Percentiles rank a stretch among this genome's conserved stretches.
Conservation (phyloP, 2,797 vertebrate species). For the Macropodus opercularis region DNA sequence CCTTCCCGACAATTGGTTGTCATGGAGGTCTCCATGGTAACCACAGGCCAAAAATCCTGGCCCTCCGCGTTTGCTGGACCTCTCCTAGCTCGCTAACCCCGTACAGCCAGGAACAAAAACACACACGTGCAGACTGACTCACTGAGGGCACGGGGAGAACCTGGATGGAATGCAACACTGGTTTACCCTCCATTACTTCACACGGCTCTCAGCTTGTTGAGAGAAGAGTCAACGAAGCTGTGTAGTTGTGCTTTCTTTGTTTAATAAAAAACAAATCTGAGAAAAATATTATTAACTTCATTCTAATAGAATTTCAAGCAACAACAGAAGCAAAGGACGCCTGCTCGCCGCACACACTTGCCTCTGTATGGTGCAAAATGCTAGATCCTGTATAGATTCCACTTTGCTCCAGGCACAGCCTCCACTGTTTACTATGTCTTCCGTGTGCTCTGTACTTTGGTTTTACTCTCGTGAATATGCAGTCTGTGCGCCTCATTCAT, state of each 20-base stretch:
- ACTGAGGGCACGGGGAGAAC: conserved; percentile 17
- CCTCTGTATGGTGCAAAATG: background rate
- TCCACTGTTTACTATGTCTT: conserved; percentile 18
- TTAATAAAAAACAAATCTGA: background rate
- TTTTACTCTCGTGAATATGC: conserved; percentile 52
- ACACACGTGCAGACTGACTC: conserved; percentile 22
- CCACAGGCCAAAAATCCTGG: conserved; percentile 65
- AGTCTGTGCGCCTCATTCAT: conserved; percentile 68
- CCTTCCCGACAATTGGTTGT: conserved; percentile 60
- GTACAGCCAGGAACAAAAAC: conserved; percentile 51
- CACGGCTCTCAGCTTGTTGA: background rate
- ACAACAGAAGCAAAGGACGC: too few relatives aligned
- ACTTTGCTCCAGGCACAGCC: conserved; percentile 47
- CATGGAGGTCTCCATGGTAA: conserved; percentile 77
- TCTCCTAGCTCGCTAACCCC: conserved; percentile 47
- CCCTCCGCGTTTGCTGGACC: conserved; percentile 48
- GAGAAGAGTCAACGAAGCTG: background rate
- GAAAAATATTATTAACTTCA: background rate
- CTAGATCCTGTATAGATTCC: conserved; percentile 18
- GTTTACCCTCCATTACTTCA: conserved; percentile 20
- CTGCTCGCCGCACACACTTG: background rate
- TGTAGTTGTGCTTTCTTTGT: conserved; percentile 19
- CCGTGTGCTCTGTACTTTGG: conserved; percentile 35
- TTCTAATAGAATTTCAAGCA: too few relatives aligned
- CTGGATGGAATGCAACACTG: conserved; percentile 5